phyloP scores from a whole-genome alignment of 2,113 vertebrate species.

The Notarius lentiginosus region DNA sequence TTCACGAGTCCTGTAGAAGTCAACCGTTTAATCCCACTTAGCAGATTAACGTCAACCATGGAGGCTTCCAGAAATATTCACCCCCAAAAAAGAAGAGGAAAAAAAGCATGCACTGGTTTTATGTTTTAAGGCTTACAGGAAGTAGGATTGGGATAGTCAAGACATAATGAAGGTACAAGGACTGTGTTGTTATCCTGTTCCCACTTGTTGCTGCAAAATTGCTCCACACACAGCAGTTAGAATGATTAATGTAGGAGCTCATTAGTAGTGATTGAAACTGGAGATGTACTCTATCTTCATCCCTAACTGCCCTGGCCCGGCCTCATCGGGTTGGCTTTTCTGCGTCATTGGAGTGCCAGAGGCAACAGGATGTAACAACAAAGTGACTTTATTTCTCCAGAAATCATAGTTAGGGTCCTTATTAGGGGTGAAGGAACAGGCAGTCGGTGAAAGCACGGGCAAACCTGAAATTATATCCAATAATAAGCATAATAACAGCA shows the following conservation, averaged over 20 bases:
- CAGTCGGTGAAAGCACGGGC: not conserved
- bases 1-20: not conserved
- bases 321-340: not conserved
- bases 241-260: not conserved
- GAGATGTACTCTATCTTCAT: not conserved
- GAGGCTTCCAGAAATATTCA: not conserved
- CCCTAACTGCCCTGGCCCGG: not conserved
- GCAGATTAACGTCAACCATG: not conserved
- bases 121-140: not conserved
- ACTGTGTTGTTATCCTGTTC: too few relatives aligned
- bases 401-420: not conserved
- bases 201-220: not conserved
- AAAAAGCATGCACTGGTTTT: not conserved
- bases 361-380: constrained; percentile 15
- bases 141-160: not conserved
- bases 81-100: too few relatives aligned
- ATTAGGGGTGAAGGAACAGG: not conserved
- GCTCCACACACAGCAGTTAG: not conserved
- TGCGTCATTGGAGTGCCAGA: not conserved
- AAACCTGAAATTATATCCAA: not conserved
- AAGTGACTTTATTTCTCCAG: not conserved
- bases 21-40: not conserved
- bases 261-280: not conserved
- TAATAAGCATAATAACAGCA: not conserved
- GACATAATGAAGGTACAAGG: not conserved